These are phyloP conservation scores for Cromileptes altivelis DNA, from an alignment of 2,113 vertebrate genomes.

Conservation along the genomic window DNA sequence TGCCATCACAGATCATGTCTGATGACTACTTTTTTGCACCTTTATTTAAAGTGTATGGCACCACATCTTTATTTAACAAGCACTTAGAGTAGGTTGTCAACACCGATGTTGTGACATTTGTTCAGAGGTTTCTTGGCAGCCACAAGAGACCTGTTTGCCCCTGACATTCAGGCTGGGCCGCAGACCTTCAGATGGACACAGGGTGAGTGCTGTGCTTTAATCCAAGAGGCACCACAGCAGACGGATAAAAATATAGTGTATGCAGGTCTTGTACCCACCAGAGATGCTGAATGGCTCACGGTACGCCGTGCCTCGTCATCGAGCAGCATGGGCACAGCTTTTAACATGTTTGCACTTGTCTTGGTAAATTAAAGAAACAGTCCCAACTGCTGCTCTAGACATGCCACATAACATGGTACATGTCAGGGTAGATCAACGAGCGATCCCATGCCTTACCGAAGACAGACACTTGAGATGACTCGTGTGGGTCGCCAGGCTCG, in stretches of 20 bases:
- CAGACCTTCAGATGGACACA: slow-evolving; percentile 65
- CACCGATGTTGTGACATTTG: slow-evolving; percentile 77
- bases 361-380: slow-evolving; percentile 74
- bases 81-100: slow-evolving; percentile 75
- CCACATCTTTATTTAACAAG: slow-evolving; percentile 78
- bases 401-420: slow-evolving; percentile 65
- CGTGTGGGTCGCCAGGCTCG: slow-evolving; percentile 35
- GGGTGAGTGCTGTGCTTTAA: slow-evolving; percentile 60
- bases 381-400: slow-evolving; percentile 58
- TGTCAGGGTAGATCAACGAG: slow-evolving; percentile 70
- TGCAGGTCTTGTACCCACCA: slow-evolving; percentile 49
- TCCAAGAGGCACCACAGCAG: slow-evolving; percentile 45
- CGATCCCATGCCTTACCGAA: slow-evolving; percentile 35
- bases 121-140: slow-evolving; percentile 67
- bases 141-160: slow-evolving; percentile 52
- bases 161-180: slow-evolving; percentile 66
- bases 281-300: slow-evolving; percentile 44
- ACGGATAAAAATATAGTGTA: slow-evolving; percentile 51
- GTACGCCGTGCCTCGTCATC: slow-evolving; percentile 10
- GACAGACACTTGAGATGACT: slow-evolving; percentile 60
- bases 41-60: slow-evolving; percentile 60
- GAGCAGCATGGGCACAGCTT: slow-evolving; percentile 55
- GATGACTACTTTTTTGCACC: slow-evolving; percentile 51
- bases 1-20: slow-evolving; percentile 29
- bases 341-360: slow-evolving; percentile 78